A percentile compares a stretch with the other conserved stretches of the same genome.
phyloP scores from a whole-genome alignment of 1,140 invertebrate genomes.

The Pseudomyrmex dendroicus region DNA sequence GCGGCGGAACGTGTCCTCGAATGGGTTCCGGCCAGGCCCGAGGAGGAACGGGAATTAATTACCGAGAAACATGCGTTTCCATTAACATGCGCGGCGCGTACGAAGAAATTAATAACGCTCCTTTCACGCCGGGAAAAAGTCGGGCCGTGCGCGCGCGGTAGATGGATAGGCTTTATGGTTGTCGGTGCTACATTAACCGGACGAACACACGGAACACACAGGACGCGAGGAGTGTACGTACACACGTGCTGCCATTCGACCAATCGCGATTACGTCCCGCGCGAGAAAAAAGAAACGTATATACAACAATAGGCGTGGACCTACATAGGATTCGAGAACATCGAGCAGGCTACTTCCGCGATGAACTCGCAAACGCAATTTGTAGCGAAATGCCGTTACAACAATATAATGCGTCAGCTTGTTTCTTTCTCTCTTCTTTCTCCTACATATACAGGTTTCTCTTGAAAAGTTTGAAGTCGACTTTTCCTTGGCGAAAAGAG shows the following conservation, averaged over 20 bases:
- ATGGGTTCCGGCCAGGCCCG: conserved; percentile 55
- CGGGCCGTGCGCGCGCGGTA: conserved; percentile 11
- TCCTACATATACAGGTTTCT: neutral
- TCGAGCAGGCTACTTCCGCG: conserved; percentile 40
- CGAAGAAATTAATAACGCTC: conserved; percentile 62
- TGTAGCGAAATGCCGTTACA: conserved; percentile 11
- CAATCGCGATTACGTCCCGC: conserved; percentile 54
- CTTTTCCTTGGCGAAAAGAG: conserved; percentile 3
- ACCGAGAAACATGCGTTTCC: conserved; percentile 67
- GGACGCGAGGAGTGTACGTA: conserved; percentile 13
- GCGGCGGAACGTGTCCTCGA: conserved; percentile 62
- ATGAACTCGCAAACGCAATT: conserved; percentile 41
- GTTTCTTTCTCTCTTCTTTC: neutral
- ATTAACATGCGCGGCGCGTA: conserved; percentile 51
- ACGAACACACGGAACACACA: conserved; percentile 27
- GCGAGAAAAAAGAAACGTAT: conserved; percentile 22
- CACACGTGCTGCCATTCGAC: conserved; percentile 23
- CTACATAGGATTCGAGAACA: conserved; percentile 53
- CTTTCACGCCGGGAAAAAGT: conserved; percentile 56
- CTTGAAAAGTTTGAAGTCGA: neutral
- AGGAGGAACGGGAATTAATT: conserved; percentile 69
- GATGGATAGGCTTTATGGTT: conserved; percentile 57
- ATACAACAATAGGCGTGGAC: conserved; percentile 40
- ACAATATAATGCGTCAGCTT: neutral
- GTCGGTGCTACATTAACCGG: conserved; percentile 50